Conservation (phyloP, 2,888 invertebrate genomes). For the Cecidostiba fungosa region DNA sequence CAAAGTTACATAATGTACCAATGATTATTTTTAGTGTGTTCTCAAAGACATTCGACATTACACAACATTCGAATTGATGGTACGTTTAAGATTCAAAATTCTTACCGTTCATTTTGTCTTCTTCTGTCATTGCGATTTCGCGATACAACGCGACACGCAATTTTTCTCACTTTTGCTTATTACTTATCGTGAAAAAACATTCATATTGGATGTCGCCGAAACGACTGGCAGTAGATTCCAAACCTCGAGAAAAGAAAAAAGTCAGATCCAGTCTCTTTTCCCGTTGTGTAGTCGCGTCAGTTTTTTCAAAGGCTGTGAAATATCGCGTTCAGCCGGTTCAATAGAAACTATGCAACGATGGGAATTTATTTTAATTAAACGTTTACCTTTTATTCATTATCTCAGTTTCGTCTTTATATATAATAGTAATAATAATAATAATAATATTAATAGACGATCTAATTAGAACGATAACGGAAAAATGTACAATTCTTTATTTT, state of each 20-base stretch:
- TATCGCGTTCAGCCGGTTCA: constrained; percentile 50
- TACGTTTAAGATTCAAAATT: constrained; percentile 61
- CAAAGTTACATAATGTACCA: constrained; percentile 49
- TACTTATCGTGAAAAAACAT: constrained; percentile 61
- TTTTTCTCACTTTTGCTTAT: constrained; percentile 50
- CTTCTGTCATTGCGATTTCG: constrained; percentile 46
- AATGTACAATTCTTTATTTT: constrained; percentile 74
- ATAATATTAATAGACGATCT: constrained; percentile 70
- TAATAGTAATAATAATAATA: constrained; percentile 66
- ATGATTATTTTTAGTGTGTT: constrained; percentile 40
- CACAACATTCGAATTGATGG: constrained; percentile 50
- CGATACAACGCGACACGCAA: constrained; percentile 63
- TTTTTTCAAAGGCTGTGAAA: constrained; percentile 59
- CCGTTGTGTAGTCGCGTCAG: constrained; percentile 66
- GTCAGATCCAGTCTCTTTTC: constrained; percentile 63
- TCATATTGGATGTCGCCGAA: constrained; percentile 70
- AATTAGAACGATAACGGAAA: constrained; percentile 76
- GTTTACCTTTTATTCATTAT: constrained; percentile 62
- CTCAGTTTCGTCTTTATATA: constrained; percentile 67
- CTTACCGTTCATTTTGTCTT: constrained; percentile 31
- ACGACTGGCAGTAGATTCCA: constrained; percentile 76
- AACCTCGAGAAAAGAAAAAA: constrained; percentile 60
- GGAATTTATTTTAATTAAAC: constrained; percentile 61
- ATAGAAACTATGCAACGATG: constrained; percentile 63
- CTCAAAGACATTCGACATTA: constrained; percentile 47